Evolutionary conservation across 2,888 invertebrate species (phyloP), one percentile per base, ranked within the genome.

Genomic region (Aquatica leii): DNA sequence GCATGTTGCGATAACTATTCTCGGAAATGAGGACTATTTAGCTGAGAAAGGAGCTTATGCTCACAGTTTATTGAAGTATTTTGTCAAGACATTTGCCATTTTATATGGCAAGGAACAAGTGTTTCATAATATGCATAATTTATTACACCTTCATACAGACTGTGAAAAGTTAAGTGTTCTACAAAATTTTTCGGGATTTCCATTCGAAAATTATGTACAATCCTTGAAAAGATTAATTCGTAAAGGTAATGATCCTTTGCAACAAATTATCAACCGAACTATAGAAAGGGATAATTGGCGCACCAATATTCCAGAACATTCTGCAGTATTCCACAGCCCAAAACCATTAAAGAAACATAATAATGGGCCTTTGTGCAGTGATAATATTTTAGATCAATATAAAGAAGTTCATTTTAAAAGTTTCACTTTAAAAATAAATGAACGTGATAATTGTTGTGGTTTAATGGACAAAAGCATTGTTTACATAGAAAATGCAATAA

Each of bases 401-500:
- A 40, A 53, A 21, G 12, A 53, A 18, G 53, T 53, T 20, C 3
- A n/a, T 12, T 40, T 53, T n/a, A 6, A 37, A 40, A 12, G 21
- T 6, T 53, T 4, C 41, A 53, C 3, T 1, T 41, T 53, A 20
- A 53, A 21, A 20, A 8, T 53, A 8, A 9, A 6, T 20, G 40
- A 40, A 40, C 12, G 1, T 5, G 21, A 53, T n/a, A 53, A 53
- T n/a, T 53, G 53, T 40, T 53, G 53, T 20, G 35, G n/a, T 21
- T 40, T 40, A 40, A 53, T 1, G 4, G 35, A 53, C n/a, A 20
- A 40, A 40, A 41, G 18, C 35, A 53, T 53, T 40, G 21, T 53
- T 20, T 1, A 18, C 21, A 40, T 53, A 21, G 9, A 34, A n/a
- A 53, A 53, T 21, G 20, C 41, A 18, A n/a, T 15, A 37, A 35